Evolutionary conservation across 2,888 invertebrate species (phyloP).

Genomic region (Anaspis maculata): DNA sequence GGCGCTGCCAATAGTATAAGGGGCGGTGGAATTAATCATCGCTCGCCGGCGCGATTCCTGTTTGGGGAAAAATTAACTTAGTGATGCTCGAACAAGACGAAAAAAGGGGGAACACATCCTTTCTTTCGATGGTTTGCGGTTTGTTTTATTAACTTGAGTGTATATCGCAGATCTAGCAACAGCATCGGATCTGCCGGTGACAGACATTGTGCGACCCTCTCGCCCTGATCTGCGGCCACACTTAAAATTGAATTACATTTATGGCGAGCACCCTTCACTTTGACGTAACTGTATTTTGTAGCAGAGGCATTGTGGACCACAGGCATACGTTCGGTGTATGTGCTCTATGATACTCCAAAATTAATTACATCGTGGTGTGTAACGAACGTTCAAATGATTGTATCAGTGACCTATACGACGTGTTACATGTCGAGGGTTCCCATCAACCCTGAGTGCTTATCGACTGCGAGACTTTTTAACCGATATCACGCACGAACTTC

Average conservation of each 20-base stretch:
- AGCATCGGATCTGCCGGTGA: constrained; percentile 10
- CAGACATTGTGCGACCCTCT: constrained; percentile 11
- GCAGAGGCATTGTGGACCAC: constrained; percentile 8
- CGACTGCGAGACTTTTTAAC: no score
- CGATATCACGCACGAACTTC: no score
- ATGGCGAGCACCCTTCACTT: constrained; percentile 16
- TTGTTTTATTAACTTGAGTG: constrained; percentile 5
- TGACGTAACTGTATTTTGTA: constrained; percentile 12
- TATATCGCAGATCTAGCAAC: constrained; percentile 5
- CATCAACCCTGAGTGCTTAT: no score
- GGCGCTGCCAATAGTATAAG: no score
- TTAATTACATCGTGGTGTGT: constrained; percentile 11
- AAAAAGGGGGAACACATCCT: no score
- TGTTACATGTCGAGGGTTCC: constrained; percentile 9
- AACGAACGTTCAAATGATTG: constrained; percentile 8
- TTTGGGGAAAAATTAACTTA: no score
- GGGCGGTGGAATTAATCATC: no score
- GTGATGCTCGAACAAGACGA: no score
- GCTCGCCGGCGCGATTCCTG: no score
- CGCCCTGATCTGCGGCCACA: constrained; percentile 22
- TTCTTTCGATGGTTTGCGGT: constrained; percentile 3
- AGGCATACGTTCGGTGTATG: constrained; percentile 3
- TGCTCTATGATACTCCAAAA: constrained; percentile 7
- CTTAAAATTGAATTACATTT: constrained; percentile 37
- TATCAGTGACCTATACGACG: constrained; percentile 7